Conservation (phyloP, 2,113 vertebrate genomes). For the Cyanistes caeruleus region DNA sequence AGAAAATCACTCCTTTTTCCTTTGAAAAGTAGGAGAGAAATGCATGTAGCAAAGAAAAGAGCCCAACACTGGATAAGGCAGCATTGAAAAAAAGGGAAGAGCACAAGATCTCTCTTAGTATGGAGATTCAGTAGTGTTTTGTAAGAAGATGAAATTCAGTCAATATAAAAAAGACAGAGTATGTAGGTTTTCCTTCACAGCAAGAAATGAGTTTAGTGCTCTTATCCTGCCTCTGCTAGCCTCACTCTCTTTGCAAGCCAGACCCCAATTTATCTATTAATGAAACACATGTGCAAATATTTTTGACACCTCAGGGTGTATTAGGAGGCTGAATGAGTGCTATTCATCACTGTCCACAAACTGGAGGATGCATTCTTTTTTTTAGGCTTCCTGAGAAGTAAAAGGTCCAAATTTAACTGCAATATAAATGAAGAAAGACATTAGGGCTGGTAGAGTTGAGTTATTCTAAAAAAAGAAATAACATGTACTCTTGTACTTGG, state of each 20-base stretch:
- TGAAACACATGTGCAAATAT: background rate
- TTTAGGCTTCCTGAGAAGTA: background rate
- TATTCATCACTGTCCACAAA: background rate
- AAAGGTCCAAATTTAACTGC: background rate
- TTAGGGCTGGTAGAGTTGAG: background rate
- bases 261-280: background rate
- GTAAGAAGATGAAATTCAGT: background rate
- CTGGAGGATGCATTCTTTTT: background rate
- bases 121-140: background rate
- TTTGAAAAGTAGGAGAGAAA: background rate
- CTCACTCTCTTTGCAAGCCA: background rate
- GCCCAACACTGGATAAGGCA: background rate
- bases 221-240: background rate
- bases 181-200: background rate
- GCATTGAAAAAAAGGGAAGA: background rate
- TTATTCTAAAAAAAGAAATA: background rate
- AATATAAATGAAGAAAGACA: background rate
- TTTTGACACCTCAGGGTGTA: background rate
- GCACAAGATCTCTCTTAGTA: background rate
- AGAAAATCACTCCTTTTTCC: background rate
- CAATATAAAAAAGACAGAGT: background rate
- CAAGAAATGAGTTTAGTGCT: background rate
- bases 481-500: background rate
- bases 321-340: background rate
- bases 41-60: background rate